Conservation (phyloP, 2,797 vertebrate species). For the Lepus oiostolus region DNA sequence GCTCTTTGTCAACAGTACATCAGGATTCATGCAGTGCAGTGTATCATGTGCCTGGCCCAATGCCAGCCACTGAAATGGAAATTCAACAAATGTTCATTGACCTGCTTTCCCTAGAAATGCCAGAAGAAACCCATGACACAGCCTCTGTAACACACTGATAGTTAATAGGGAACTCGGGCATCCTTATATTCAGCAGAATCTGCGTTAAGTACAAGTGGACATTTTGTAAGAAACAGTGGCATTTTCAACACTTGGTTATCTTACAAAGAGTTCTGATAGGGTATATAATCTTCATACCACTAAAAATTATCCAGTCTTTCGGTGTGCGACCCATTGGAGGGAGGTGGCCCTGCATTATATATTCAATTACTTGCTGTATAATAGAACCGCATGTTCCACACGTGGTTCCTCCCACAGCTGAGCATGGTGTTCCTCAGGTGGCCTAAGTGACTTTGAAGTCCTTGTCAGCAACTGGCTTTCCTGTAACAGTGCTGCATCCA, state of each 20-base stretch:
- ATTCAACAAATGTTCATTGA: constrained; percentile 36
- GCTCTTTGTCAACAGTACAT: not conserved
- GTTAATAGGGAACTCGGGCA: not conserved
- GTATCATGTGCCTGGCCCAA: not conserved
- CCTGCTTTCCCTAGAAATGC: constrained; percentile 52
- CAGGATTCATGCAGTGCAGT: not conserved
- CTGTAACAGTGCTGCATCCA: not conserved
- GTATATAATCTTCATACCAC: constrained; percentile 44
- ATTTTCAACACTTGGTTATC: constrained; percentile 53
- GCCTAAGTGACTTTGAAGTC: constrained; percentile 71
- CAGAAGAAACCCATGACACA: constrained; percentile 43
- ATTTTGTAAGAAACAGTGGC: constrained; percentile 49
- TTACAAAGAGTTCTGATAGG: constrained; percentile 29
- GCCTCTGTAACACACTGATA: constrained; percentile 45
- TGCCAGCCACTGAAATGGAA: constrained; percentile 21
- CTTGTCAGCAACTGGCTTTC: constrained; percentile 70
- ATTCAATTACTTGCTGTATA: constrained; percentile 62
- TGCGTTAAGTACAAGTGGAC: not conserved
- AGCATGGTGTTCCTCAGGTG: constrained; percentile 69
- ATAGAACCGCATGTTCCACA: not conserved
- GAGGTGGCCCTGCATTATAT: not conserved
- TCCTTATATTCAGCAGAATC: not conserved
- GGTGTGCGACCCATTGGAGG: constrained; percentile 36
- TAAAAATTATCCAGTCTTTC: constrained; percentile 53
- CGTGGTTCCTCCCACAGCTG: not conserved